Conservation (phyloP, 2,888 invertebrate genomes). For the Adineta ricciae region DNA sequence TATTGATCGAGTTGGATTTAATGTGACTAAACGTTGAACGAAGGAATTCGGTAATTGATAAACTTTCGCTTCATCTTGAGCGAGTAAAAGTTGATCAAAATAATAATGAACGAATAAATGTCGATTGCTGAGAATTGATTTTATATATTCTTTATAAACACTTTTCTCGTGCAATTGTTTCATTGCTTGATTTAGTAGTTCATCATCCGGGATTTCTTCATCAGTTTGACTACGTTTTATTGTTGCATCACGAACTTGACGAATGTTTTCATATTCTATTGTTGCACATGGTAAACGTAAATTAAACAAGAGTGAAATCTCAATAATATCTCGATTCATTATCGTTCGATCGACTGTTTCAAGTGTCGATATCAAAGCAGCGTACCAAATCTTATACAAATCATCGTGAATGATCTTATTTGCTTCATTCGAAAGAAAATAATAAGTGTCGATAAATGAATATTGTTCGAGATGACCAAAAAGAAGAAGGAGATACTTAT, state of each 20-base stretch:
- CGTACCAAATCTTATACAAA: not conserved
- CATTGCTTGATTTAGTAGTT: not conserved
- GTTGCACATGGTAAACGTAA: not conserved
- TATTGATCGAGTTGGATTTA: not conserved
- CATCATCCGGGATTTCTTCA: not conserved
- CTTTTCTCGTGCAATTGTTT: not conserved
- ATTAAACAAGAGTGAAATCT: not conserved
- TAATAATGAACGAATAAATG: not conserved
- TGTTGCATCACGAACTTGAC: not conserved
- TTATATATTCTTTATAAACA: not conserved
- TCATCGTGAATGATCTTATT: not conserved
- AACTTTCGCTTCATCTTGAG: not conserved
- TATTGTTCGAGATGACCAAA: not conserved
- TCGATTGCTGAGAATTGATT: not conserved
- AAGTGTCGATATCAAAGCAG: not conserved
- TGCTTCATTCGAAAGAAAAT: not conserved
- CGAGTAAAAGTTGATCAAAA: not conserved
- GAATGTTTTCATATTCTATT: not conserved
- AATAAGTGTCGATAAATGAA: not conserved
- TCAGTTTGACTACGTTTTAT: not conserved
- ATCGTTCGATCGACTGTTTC: not conserved
- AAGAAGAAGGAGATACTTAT: not conserved
- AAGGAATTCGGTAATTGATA: not conserved
- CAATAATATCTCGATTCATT: not conserved
- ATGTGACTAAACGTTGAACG: not conserved